Conservation (phyloP, 2,113 vertebrate genomes). For the Neolamprologus caudopunctatus region DNA sequence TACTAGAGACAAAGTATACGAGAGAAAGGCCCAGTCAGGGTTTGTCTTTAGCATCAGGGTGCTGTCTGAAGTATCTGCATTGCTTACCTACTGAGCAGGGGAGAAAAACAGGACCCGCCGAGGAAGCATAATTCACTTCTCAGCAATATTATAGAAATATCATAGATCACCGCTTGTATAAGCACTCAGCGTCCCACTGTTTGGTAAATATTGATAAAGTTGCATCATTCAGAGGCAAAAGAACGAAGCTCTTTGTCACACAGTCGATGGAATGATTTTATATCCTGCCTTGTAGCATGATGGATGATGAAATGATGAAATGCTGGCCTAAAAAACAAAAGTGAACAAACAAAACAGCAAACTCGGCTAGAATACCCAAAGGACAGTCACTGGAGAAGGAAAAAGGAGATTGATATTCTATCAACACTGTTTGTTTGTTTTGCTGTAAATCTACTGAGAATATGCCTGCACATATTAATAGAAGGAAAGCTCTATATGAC, state of each 20-base stretch:
- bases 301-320: conserved; percentile 62
- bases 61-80: not conserved
- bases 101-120: not conserved
- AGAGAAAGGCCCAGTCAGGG: not conserved
- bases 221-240: conserved; percentile 37
- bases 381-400: conserved; percentile 30
- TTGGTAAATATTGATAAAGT: conserved; percentile 53
- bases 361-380: conserved; percentile 45
- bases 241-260: conserved; percentile 37
- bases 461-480: conserved; percentile 48
- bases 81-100: conserved; percentile 20
- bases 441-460: conserved; percentile 48
- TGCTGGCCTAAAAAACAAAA: conserved; percentile 45
- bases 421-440: conserved; percentile 61
- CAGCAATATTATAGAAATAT: conserved; percentile 28
- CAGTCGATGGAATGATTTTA: conserved; percentile 35
- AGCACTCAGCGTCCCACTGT: conserved; percentile 16
- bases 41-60: not conserved
- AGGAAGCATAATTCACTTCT: conserved; percentile 15
- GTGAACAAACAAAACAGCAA: conserved; percentile 54
- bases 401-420: conserved; percentile 62
- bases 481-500: conserved; percentile 32
- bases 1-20: not conserved
- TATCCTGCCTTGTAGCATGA: conserved; percentile 19
- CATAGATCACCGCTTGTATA: conserved; percentile 31